Evolutionary conservation across 2,888 invertebrate genomes (phyloP).

Genomic region (Pandemis heparana): DNA sequence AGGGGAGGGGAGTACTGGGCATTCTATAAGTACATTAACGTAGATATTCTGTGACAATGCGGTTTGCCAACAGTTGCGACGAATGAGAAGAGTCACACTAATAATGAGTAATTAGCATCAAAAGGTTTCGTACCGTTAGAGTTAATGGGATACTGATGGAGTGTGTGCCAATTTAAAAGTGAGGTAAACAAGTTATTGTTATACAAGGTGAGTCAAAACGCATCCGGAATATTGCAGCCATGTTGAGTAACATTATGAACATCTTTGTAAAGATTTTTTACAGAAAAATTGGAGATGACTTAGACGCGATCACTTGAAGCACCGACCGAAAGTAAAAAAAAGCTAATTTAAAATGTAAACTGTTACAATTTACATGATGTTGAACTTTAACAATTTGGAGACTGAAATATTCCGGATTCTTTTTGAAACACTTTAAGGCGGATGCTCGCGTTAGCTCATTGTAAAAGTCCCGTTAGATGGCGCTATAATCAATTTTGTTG

Average conservation of each 20-base stretch:
- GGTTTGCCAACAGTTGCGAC: background rate
- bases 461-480: too few relatives aligned
- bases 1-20: too few relatives aligned
- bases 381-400: too few relatives aligned
- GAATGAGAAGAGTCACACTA: slow-evolving; percentile 48
- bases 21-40: background rate
- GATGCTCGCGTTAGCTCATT: too few relatives aligned
- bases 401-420: too few relatives aligned
- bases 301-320: too few relatives aligned
- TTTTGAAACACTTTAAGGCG: too few relatives aligned
- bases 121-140: slow-evolving; percentile 60
- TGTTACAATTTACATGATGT: too few relatives aligned
- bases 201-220: background rate
- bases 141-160: slow-evolving; percentile 47
- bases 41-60: background rate
- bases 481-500: too few relatives aligned
- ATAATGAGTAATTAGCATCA: slow-evolving; percentile 66
- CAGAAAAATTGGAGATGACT: too few relatives aligned
- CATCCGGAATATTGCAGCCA: background rate
- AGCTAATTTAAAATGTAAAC: too few relatives aligned
- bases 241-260: background rate
- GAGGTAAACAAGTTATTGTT: background rate
- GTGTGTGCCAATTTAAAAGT: slow-evolving; percentile 48
- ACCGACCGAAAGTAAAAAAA: too few relatives aligned
- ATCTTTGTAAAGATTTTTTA: background rate